A percentile compares a stretch with the other conserved stretches of the same genome.
These are phyloP conservation scores for Drosophila pseudoananassae DNA, from an alignment of 1,140 invertebrate species.

Conservation along the genomic window DNA sequence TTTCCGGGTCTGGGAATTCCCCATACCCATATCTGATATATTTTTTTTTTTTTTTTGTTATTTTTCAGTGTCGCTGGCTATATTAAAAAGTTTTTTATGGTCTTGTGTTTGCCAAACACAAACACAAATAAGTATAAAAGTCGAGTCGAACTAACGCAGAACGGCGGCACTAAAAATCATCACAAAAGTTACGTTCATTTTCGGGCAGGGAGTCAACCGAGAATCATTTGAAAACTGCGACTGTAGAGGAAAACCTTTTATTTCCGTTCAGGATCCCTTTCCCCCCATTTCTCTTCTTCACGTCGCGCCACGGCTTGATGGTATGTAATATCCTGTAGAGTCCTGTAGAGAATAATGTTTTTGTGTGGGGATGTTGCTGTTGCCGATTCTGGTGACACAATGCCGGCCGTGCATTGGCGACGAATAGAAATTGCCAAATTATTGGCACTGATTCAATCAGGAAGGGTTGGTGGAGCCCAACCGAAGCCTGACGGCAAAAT, in stretches of 20 bases:
- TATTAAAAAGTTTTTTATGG: slow-evolving; percentile 78
- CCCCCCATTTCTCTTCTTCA: not conserved
- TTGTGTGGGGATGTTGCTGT: slow-evolving; percentile 33
- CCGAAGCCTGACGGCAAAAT: slow-evolving; percentile 16
- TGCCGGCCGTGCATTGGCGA: slow-evolving; percentile 56
- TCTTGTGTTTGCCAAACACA: slow-evolving; percentile 61
- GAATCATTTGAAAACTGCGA: slow-evolving; percentile 28
- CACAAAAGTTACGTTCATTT: slow-evolving; percentile 58
- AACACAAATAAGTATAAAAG: slow-evolving; percentile 53
- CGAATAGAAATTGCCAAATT: slow-evolving; percentile 79
- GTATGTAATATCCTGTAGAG: slow-evolving; percentile 59
- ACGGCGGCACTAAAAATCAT: slow-evolving; percentile 67
- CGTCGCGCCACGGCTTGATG: slow-evolving; percentile 14
- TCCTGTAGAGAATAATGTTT: slow-evolving; percentile 55
- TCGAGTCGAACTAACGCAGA: slow-evolving; percentile 53
- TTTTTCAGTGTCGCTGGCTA: slow-evolving; percentile 25
- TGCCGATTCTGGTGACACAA: slow-evolving; percentile 52
- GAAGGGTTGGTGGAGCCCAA: slow-evolving; percentile 42
- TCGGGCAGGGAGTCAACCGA: slow-evolving; percentile 42
- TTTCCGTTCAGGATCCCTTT: slow-evolving; percentile 20
- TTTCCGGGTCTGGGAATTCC: slow-evolving; percentile 3
- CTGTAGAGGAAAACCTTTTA: slow-evolving; percentile 52
- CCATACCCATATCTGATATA: not conserved
- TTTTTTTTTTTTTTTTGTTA: slow-evolving; percentile 17
- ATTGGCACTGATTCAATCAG: slow-evolving; percentile 78